Percentiles rank a stretch among this genome's conserved stretches.
Conservation (phyloP, 2,797 vertebrate species). For the Bucorvus abyssinicus region DNA sequence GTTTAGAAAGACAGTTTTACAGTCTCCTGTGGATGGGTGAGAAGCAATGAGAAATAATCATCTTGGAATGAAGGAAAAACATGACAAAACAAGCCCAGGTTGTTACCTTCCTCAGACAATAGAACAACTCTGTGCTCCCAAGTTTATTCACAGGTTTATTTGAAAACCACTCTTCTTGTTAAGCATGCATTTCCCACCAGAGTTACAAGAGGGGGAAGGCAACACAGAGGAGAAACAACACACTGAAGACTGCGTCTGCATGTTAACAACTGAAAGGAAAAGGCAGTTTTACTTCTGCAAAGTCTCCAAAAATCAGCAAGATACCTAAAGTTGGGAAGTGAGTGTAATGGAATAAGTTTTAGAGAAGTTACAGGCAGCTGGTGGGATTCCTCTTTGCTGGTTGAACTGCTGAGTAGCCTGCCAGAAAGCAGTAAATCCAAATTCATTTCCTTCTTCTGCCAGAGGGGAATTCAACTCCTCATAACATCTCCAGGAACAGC, state of each 20-base stretch:
- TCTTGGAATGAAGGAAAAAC: background rate
- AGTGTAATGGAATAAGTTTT: background rate
- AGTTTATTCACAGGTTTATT: background rate
- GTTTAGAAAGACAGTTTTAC: background rate
- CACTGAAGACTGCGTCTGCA: background rate
- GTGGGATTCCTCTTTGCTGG: background rate
- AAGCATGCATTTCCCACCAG: background rate
- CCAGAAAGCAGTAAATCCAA: background rate
- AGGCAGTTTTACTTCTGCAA: background rate
- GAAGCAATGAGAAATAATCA: background rate
- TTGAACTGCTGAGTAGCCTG: background rate
- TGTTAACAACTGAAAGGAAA: background rate
- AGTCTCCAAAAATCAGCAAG: background rate
- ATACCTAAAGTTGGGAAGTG: accelerated
- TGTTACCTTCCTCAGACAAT: background rate
- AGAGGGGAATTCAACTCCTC: background rate
- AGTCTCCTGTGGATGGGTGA: background rate
- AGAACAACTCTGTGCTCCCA: background rate
- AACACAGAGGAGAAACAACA: background rate
- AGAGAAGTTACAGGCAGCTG: background rate
- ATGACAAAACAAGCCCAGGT: background rate
- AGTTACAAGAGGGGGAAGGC: background rate
- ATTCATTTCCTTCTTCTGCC: background rate
- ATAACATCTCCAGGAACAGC: background rate
- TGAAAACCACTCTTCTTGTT: background rate